Evolutionary conservation across 2,113 vertebrate species (phyloP).

Genomic region (Verasper variegatus): DNA sequence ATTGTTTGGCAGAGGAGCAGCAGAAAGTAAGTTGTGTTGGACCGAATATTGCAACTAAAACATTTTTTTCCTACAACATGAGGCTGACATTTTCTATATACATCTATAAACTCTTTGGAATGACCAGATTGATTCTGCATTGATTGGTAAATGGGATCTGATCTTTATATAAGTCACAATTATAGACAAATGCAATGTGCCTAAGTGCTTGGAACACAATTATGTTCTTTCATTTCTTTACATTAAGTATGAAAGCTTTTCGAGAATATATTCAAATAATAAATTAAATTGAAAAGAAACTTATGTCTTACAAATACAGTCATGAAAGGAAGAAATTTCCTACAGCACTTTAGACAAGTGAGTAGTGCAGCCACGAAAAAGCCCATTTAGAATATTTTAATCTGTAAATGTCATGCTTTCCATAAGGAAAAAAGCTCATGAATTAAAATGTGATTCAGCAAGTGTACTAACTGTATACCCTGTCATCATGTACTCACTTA

Average conservation of each 20-base stretch:
- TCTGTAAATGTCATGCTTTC: constrained; percentile 18
- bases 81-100: not conserved
- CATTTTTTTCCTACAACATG: not conserved
- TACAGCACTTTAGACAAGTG: constrained; percentile 79
- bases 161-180: not conserved
- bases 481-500: not conserved
- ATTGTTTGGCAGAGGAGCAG: constrained; percentile 81
- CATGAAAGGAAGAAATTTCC: constrained; percentile 1
- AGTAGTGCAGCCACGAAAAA: constrained; percentile 80
- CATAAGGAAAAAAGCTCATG: not conserved
- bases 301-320: not conserved
- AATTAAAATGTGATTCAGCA: constrained; percentile 15
- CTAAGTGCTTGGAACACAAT: no score
- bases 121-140: not conserved
- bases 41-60: not conserved
- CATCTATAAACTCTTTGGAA: no score
- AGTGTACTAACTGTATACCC: not conserved
- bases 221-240: no score
- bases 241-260: no score
- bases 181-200: no score
- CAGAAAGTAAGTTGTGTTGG: constrained; percentile 80
- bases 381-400: constrained; percentile 2
- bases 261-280: no score
- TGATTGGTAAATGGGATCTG: not conserved
- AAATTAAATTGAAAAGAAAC: no score